Evolutionary conservation across 2,888 invertebrate genomes (phyloP), one percentile per base, ranked within the genome.

Genomic region (Strigamia maritima): DNA sequence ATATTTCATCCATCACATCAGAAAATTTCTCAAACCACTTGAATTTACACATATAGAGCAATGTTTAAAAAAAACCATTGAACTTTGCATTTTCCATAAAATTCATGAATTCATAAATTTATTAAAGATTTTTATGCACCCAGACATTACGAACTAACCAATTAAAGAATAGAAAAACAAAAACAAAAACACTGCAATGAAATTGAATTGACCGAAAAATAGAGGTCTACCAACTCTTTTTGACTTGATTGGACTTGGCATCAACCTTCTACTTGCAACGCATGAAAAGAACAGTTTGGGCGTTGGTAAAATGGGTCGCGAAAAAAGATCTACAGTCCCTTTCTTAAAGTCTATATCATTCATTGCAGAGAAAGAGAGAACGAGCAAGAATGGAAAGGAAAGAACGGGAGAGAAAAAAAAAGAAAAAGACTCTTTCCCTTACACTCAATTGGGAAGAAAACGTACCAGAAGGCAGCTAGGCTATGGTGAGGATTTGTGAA

Each of bases 131-230:
- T n/a, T n/a, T n/a, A n/a, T n/a, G n/a, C n/a, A n/a, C n/a, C n/a
- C n/a, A n/a, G n/a, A n/a, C n/a, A 31, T 31, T 31, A 31, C 31
- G 6, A 31, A 2, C n/a, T n/a, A n/a, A 2, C 31, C 3, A 4
- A 31, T 4, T 4, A 31, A 31, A 31, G 6, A 31, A 31, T 31
- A 40, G 2, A 40, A 40, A 40, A 40, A 49, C n/a, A 49, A 49
- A 16, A 49, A 49, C n/a, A 49, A 49, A 49, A 49, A 49, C n/a
- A 19, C 49, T n/a, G 49, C 49, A 49, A 14, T 49, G n/a, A 49
- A 49, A n/a, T 49, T 49, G 49, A 49, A 49, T 49, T 49, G 49
- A 49, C 49, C 49, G 49, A 49, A 49, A 49, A 49, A 49, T n/a
- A 49, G 49, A 49, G 49, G 49, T 49, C 49, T 49, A 49, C 49